Conservation (phyloP, 1,140 invertebrate genomes). For the Drosophila biarmipes region DNA sequence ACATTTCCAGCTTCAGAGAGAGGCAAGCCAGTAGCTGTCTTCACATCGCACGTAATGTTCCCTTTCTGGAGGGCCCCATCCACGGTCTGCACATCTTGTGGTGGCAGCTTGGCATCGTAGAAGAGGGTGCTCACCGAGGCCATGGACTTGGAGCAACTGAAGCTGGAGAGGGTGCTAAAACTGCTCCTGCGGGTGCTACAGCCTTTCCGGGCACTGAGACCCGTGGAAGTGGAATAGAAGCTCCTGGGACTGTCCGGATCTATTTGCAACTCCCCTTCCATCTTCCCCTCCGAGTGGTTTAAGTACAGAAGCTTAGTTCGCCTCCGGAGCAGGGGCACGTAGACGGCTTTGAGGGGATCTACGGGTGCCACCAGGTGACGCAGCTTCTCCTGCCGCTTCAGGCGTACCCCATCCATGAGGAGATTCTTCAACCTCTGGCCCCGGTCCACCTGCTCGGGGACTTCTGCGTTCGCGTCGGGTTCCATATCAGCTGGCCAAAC, state of each 20-base stretch:
- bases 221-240: not conserved
- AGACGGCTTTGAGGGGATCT: not conserved
- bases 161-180: too few species aligned
- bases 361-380: not conserved
- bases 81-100: not conserved
- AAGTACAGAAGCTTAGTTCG: too few species aligned
- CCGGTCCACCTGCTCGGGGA: not conserved
- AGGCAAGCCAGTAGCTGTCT: too few species aligned
- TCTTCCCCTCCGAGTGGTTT: too few species aligned
- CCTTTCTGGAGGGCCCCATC: too few species aligned
- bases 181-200: too few species aligned
- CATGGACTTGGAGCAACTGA: not conserved
- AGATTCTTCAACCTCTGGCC: not conserved
- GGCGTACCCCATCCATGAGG: not conserved
- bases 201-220: too few species aligned
- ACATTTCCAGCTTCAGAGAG: too few species aligned
- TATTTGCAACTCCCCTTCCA: too few species aligned
- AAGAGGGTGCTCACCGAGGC: not conserved
- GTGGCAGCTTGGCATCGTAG: not conserved
- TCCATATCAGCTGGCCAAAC: too few species aligned
- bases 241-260: not conserved
- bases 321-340: not conserved
- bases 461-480: not conserved
- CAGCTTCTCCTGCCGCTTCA: not conserved
- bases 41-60: too few species aligned